These are phyloP conservation scores for Dasypolia templi DNA, from an alignment of 2,888 invertebrate species.

Conservation along the genomic window DNA sequence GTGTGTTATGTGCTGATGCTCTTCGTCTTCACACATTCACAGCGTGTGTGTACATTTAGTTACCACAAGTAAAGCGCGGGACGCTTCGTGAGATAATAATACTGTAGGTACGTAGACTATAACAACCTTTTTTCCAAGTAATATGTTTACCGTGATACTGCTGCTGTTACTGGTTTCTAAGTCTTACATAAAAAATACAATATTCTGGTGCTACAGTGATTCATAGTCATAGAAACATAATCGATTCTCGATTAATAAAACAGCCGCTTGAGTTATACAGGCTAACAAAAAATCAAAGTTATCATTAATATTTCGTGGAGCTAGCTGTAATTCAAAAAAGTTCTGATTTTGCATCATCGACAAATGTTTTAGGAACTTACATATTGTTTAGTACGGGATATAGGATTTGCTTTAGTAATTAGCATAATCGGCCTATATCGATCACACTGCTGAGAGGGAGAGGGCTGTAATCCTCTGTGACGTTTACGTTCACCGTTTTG, in stretches of 20 bases:
- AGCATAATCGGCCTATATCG: background rate
- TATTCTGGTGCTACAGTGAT: background rate
- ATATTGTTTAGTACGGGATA: background rate
- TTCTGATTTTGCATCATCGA: background rate
- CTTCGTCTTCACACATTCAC: background rate
- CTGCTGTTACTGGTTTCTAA: background rate
- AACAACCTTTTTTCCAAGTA: background rate
- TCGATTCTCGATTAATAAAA: constrained; percentile 31
- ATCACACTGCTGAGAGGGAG: background rate
- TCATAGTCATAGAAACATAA: background rate
- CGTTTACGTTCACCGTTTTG: too few species aligned
- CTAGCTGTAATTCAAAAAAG: background rate
- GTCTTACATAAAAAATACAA: background rate
- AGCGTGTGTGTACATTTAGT: background rate
- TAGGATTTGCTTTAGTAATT: background rate
- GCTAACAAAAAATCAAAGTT: background rate
- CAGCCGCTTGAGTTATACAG: background rate
- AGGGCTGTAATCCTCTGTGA: background rate
- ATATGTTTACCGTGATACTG: background rate
- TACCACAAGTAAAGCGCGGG: background rate
- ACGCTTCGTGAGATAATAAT: background rate
- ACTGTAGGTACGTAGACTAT: background rate
- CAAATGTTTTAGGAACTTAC: background rate
- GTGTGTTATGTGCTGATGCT: background rate
- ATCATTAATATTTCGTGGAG: background rate